Evolutionary conservation across 2,113 vertebrate genomes (phyloP).

Genomic region (Laticauda colubrina): DNA sequence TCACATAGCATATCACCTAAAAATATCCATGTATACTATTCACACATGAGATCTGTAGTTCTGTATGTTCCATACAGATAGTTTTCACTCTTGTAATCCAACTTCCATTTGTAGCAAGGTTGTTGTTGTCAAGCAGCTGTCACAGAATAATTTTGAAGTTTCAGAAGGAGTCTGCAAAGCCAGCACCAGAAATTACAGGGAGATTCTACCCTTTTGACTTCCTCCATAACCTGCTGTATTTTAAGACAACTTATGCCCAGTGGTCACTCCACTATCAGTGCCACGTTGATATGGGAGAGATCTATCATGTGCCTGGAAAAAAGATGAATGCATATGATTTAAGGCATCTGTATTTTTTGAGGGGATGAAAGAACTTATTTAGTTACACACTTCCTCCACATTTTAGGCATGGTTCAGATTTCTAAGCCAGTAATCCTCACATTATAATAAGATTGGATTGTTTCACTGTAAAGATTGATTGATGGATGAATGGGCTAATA

Average conservation of each 20-base stretch:
- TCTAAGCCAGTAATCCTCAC: neutral
- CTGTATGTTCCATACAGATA: slow-evolving; percentile 56
- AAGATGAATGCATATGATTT: neutral
- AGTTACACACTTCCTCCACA: neutral
- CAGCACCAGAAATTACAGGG: slow-evolving; percentile 23
- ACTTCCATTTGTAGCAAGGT: slow-evolving; percentile 41
- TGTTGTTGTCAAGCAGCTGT: slow-evolving; percentile 27
- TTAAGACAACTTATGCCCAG: slow-evolving; percentile 22
- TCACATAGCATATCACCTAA: slow-evolving; percentile 50
- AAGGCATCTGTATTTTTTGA: neutral
- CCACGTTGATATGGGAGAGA: slow-evolving; percentile 97
- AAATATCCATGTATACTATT: slow-evolving; percentile 64
- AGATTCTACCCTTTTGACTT: slow-evolving; percentile 29
- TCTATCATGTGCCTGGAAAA: slow-evolving; percentile 95
- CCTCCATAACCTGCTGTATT: slow-evolving; percentile 39
- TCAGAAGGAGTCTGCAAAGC: slow-evolving; percentile 26
- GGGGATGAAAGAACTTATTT: neutral
- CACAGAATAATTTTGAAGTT: slow-evolving; percentile 36
- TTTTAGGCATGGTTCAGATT: neutral
- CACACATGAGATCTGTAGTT: slow-evolving; percentile 61
- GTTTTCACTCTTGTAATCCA: slow-evolving; percentile 48
- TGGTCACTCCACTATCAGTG: slow-evolving; percentile 89
- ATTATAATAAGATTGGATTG: neutral
- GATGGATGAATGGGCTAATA: no score
- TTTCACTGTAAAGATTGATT: neutral